These are phyloP conservation scores for Drosophila hamatofila DNA, from an alignment of 2,888 invertebrate species.

Conservation along the genomic window DNA sequence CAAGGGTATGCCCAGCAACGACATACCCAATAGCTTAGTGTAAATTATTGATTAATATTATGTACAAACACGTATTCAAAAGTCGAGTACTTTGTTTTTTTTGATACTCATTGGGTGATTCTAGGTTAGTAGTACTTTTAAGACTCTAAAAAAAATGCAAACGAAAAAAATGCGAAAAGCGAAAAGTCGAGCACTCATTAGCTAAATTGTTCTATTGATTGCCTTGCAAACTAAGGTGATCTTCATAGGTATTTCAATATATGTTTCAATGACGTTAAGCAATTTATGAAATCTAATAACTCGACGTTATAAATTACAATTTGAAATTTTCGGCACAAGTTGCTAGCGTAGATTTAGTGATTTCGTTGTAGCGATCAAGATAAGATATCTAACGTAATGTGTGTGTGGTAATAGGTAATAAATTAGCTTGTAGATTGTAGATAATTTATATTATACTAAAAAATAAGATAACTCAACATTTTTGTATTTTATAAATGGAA, in stretches of 20 bases:
- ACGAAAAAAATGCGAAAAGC: background rate
- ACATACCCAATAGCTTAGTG: background rate
- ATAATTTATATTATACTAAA: constrained; percentile 8
- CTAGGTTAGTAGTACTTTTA: constrained; percentile 12
- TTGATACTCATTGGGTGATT: background rate
- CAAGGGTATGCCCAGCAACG: background rate
- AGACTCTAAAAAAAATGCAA: background rate
- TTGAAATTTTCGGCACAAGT: constrained; percentile 19
- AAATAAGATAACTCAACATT: background rate
- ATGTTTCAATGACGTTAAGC: constrained; percentile 18
- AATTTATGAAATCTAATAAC: constrained; percentile 42
- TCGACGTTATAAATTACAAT: constrained; percentile 24
- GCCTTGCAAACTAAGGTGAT: constrained; percentile 11
- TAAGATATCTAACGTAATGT: constrained; percentile 30
- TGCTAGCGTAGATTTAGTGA: constrained; percentile 11
- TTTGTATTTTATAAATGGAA: background rate
- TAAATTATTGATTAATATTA: background rate
- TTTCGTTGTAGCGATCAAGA: constrained; percentile 27
- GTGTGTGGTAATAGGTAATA: constrained; percentile 12
- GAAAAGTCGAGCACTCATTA: constrained; percentile 27
- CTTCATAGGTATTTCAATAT: background rate
- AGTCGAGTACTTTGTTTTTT: constrained; percentile 6
- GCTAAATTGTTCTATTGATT: constrained; percentile 38
- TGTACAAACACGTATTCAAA: constrained; percentile 12
- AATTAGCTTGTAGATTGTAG: constrained; percentile 6